A percentile compares a stretch with the other conserved stretches of the same genome.
Evolutionary conservation across 2,113 vertebrate genomes (phyloP).

Genomic region (Sceloporus tristichus): DNA sequence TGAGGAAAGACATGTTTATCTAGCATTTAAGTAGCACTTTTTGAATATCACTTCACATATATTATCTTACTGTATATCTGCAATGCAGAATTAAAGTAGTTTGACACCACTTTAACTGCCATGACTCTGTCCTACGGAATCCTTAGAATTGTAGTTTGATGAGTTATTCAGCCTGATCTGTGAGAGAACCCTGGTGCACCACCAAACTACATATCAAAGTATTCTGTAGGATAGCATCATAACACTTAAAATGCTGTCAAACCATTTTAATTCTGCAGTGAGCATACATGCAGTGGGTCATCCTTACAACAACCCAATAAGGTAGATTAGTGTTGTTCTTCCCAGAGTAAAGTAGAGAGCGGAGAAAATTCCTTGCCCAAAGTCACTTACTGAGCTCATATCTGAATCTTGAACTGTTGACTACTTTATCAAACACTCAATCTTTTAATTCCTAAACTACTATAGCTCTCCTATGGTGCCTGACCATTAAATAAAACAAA

Average conservation of each 20-base stretch:
- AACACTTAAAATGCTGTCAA: too few species aligned
- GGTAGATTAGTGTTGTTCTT: not conserved
- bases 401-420: not conserved
- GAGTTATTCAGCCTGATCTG: too few species aligned
- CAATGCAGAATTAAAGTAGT: too few species aligned
- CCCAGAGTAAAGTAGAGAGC: not conserved
- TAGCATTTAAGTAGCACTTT: not conserved
- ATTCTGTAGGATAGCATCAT: too few species aligned
- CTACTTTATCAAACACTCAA: not conserved
- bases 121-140: too few species aligned
- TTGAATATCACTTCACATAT: not conserved
- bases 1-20: not conserved
- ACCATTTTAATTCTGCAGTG: too few species aligned
- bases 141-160: too few species aligned
- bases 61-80: not conserved
- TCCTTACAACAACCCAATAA: not conserved
- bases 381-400: not conserved
- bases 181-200: too few species aligned
- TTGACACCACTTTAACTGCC: too few species aligned
- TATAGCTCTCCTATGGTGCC: not conserved
- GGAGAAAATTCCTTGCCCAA: not conserved
- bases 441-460: not conserved
- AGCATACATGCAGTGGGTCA: not conserved
- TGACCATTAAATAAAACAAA: not conserved
- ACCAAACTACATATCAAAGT: too few species aligned